phyloP scores from a whole-genome alignment of 2,113 vertebrate species.

The Labeo catla region DNA sequence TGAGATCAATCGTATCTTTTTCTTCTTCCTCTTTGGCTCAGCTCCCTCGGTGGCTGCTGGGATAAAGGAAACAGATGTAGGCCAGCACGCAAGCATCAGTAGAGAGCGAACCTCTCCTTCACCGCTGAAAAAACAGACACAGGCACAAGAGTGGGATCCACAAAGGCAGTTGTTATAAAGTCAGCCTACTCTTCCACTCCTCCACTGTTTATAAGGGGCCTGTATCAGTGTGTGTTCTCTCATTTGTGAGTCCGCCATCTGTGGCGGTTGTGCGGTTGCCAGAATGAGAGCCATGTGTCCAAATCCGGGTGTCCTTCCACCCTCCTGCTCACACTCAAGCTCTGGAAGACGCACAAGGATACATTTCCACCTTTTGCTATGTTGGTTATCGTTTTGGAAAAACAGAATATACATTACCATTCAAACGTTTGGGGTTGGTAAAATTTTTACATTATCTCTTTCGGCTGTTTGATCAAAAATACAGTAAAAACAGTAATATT shows the following conservation, averaged over 20 bases:
- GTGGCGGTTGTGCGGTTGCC: conserved; percentile 65
- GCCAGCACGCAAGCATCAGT: conserved; percentile 11
- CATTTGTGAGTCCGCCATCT: conserved; percentile 69
- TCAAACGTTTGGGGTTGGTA: no score
- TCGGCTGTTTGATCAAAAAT: no score
- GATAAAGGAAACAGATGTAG: conserved; percentile 33
- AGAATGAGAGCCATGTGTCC: conserved; percentile 60
- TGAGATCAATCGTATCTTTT: conserved; percentile 18
- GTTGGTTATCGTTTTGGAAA: conserved; percentile 11
- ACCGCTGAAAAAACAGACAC: conserved; percentile 19
- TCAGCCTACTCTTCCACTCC: conserved; percentile 21
- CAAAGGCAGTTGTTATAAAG: conserved; percentile 22
- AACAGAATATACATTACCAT: no score
- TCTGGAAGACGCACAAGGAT: conserved; percentile 50
- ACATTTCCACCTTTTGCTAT: neutral
- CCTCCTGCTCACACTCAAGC: conserved; percentile 54
- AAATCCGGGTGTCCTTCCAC: conserved; percentile 63
- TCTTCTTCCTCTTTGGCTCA: conserved; percentile 25
- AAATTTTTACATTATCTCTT: no score
- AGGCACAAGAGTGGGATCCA: conserved; percentile 19
- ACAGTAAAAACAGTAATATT: neutral
- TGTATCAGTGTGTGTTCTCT: conserved; percentile 57
- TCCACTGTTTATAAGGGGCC: conserved; percentile 34
- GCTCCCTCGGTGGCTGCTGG: conserved; percentile 16
- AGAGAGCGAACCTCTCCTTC: conserved; percentile 11